Conservation (phyloP, 2,888 invertebrate genomes). For the Hemithea aestivaria region DNA sequence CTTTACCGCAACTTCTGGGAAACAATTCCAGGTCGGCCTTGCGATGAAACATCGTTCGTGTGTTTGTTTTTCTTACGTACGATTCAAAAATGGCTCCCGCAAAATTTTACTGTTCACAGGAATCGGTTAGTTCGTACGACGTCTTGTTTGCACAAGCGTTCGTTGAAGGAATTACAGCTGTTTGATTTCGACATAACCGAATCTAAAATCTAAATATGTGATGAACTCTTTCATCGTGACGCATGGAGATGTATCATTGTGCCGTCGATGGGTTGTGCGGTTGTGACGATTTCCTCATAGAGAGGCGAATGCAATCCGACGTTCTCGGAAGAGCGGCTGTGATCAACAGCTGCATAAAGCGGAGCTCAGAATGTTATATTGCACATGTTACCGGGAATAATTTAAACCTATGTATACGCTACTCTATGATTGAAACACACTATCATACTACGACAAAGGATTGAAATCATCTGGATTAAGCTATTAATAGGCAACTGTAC, state of each 20-base stretch:
- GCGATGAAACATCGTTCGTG: constrained; percentile 60
- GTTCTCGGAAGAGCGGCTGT: constrained; percentile 58
- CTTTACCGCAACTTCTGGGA: constrained; percentile 46
- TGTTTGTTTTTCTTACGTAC: constrained; percentile 70
- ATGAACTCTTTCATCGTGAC: constrained; percentile 29
- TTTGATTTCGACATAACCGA: constrained; percentile 37
- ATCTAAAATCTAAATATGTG: constrained; percentile 42
- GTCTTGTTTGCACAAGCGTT: constrained; percentile 64
- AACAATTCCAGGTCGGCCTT: constrained; percentile 60
- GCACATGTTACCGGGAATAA: constrained; percentile 51
- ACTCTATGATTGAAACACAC: not conserved
- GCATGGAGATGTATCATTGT: constrained; percentile 22
- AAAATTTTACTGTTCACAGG: constrained; percentile 61
- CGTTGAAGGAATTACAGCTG: constrained; percentile 62
- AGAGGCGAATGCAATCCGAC: constrained; percentile 47
- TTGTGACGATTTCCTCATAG: constrained; percentile 48
- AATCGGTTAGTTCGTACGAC: constrained; percentile 52
- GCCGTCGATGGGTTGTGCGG: constrained; percentile 10
- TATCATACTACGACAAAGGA: not conserved
- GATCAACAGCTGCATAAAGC: constrained; percentile 52
- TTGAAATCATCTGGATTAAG: too few relatives aligned
- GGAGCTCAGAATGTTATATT: constrained; percentile 49
- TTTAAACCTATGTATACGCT: constrained; percentile 44
- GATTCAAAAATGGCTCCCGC: constrained; percentile 66
- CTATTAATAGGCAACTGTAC: too few relatives aligned